These are phyloP conservation scores for Drosophila melanosoma DNA, from an alignment of 2,888 invertebrate species.

Conservation along the genomic window DNA sequence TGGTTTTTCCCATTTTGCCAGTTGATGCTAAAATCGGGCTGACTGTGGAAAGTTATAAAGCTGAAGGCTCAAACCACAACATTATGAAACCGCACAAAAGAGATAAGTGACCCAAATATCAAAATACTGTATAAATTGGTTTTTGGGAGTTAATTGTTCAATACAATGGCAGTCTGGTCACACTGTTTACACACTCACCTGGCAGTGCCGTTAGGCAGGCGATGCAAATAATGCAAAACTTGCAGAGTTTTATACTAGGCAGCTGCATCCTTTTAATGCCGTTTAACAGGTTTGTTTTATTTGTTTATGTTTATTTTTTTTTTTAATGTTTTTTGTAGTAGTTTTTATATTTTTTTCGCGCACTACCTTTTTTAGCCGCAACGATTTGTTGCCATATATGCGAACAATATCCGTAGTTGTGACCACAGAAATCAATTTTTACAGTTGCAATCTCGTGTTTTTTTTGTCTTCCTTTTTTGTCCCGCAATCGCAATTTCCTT, in stretches of 20 bases:
- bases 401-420: slow-evolving; percentile 54
- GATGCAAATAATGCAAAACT: slow-evolving; percentile 45
- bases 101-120: slow-evolving; percentile 21
- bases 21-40: neutral
- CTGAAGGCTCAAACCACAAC: slow-evolving; percentile 41
- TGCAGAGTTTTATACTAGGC: slow-evolving; percentile 45
- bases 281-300: slow-evolving; percentile 34
- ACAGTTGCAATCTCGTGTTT: slow-evolving; percentile 59
- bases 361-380: slow-evolving; percentile 16
- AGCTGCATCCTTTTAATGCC: slow-evolving; percentile 43
- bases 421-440: slow-evolving; percentile 78
- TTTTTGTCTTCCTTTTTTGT: slow-evolving; percentile 19
- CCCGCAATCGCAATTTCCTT: slow-evolving; percentile 66
- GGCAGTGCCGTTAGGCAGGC: slow-evolving; percentile 60
- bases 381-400: slow-evolving; percentile 49
- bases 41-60: slow-evolving; percentile 1
- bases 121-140: slow-evolving; percentile 1
- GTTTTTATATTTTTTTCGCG: slow-evolving; percentile 3
- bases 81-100: slow-evolving; percentile 49
- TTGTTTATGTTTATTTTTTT: too few relatives aligned
- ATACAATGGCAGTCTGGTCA: slow-evolving; percentile 3
- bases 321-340: slow-evolving; percentile 13
- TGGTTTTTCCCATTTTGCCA: slow-evolving; percentile 21
- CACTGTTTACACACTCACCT: slow-evolving; percentile 56
- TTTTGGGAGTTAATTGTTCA: slow-evolving; percentile 5